phyloP scores from a whole-genome alignment of 2,113 vertebrate genomes.

The Rynchops niger region DNA sequence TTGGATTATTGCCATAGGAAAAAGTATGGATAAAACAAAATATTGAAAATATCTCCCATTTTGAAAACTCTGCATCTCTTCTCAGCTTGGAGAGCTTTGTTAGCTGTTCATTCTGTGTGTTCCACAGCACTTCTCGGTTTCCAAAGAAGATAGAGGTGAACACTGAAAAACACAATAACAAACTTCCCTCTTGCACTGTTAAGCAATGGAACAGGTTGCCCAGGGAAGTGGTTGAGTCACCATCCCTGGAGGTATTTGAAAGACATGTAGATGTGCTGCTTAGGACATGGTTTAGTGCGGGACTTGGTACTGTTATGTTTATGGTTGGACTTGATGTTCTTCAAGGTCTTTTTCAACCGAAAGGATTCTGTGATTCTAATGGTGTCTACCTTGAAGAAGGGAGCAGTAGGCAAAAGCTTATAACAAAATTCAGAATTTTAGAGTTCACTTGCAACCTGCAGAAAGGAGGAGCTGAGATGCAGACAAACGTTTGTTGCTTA shows the following conservation, averaged over 20 bases:
- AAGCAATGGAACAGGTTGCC: neutral
- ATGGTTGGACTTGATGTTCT: accelerated
- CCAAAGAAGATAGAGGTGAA: neutral
- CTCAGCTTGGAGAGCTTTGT: neutral
- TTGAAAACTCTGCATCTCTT: neutral
- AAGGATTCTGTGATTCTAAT: neutral
- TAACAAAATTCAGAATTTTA: neutral
- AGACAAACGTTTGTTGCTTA: neutral
- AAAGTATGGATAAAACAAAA: neutral
- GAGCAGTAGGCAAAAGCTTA: neutral
- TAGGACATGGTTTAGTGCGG: neutral
- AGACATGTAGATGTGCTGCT: neutral
- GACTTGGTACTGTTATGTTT: neutral
- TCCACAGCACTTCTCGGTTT: neutral
- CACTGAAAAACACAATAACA: neutral
- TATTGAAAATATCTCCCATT: neutral
- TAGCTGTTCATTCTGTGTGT: neutral
- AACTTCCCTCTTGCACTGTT: neutral
- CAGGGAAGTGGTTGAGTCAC: neutral
- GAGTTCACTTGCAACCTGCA: neutral
- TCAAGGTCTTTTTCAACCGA: neutral
- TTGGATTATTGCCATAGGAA: neutral
- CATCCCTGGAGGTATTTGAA: neutral
- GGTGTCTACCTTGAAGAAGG: neutral
- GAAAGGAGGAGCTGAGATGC: neutral